Evolutionary conservation across 2,113 vertebrate genomes (phyloP).

Genomic region (Hyperoodon ampullatus): DNA sequence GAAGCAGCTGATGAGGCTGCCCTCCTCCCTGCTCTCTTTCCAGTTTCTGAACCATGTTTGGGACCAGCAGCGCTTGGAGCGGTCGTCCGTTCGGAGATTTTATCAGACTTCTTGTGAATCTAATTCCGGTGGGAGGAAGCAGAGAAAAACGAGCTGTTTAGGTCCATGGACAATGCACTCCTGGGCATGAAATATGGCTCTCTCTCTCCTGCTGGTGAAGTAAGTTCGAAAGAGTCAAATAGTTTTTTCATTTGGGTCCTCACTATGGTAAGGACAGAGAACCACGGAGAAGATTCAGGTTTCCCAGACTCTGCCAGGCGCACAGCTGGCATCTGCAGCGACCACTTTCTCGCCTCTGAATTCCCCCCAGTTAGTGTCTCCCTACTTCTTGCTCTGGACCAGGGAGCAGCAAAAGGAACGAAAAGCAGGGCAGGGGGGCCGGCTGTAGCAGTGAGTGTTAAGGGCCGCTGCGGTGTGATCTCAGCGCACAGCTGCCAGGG

Average conservation of each 20-base stretch:
- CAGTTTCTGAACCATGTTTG: neutral
- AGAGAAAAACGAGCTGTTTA: neutral
- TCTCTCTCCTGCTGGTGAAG: neutral
- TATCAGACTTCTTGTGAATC: conserved; percentile 18
- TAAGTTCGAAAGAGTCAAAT: neutral
- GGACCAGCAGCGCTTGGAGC: neutral
- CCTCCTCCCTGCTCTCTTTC: neutral
- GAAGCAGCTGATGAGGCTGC: neutral
- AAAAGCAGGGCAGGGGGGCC: neutral
- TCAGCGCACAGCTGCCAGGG: neutral
- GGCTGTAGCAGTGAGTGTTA: accelerated
- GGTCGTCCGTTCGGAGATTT: neutral
- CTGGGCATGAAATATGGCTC: neutral
- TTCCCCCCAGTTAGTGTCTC: neutral
- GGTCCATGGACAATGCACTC: neutral
- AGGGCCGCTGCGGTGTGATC: neutral
- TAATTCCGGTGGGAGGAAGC: neutral
- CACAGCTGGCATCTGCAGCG: neutral
- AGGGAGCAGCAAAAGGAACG: neutral
- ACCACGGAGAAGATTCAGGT: neutral
- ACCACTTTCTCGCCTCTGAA: neutral
- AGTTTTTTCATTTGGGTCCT: neutral
- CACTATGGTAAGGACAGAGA: neutral
- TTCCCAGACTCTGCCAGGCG: neutral
- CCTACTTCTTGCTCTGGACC: neutral